phyloP scores from a whole-genome alignment of 2,113 vertebrate genomes.

The Helogale parvula region DNA sequence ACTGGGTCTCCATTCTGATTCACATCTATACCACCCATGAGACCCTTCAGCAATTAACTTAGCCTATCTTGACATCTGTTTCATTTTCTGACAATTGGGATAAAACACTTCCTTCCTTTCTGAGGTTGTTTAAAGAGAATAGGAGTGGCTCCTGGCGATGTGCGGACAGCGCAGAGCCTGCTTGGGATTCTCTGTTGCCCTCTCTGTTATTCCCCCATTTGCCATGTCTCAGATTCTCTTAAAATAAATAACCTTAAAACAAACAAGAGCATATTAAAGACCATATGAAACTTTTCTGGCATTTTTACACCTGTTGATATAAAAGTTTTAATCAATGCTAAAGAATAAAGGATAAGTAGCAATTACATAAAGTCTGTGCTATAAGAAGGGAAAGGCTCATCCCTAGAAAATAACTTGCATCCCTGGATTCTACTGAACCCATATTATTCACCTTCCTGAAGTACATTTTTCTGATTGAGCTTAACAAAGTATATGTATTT shows the following conservation, averaged over 20 bases:
- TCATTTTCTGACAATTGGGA: background rate
- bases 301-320: background rate
- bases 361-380: background rate
- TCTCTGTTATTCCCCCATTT: too few species aligned
- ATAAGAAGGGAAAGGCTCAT: background rate
- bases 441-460: background rate
- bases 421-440: background rate
- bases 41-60: background rate
- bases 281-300: background rate
- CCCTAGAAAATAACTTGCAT: background rate
- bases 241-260: too few species aligned
- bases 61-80: background rate
- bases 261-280: too few species aligned
- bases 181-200: too few species aligned
- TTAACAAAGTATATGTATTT: background rate
- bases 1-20: background rate
- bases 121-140: background rate
- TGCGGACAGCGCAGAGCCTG: too few species aligned
- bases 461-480: background rate
- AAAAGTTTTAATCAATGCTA: background rate
- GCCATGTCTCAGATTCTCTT: too few species aligned
- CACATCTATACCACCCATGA: fast-evolving
- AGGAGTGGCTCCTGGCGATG: background rate
- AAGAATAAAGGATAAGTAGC: background rate
- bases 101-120: background rate